Conservation (phyloP, 2,113 vertebrate species). For the Erinaceus europaeus region DNA sequence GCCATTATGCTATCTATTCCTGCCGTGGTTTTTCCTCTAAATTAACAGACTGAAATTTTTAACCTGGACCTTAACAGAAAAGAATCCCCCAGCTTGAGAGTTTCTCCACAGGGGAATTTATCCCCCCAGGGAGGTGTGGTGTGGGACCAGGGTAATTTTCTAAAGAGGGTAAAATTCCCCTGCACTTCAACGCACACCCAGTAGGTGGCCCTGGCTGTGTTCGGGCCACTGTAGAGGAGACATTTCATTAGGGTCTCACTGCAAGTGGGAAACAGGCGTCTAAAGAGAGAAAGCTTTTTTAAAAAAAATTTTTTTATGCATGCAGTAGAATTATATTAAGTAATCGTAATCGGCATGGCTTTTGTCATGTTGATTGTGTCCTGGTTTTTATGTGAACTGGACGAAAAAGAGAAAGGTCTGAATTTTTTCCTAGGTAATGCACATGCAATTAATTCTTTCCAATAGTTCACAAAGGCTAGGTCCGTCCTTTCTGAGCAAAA, state of each 20-base stretch:
- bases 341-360: slow-evolving; percentile 31
- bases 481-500: background rate
- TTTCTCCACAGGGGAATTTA: background rate
- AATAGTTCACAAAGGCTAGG: background rate
- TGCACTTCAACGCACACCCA: slow-evolving; percentile 1
- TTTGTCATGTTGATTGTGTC: slow-evolving; percentile 63
- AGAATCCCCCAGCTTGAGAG: background rate
- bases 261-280: slow-evolving; percentile 21
- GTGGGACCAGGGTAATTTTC: too few species aligned
- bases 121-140: too few species aligned
- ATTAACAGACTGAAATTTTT: background rate
- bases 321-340: slow-evolving; percentile 49
- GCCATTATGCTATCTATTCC: too few species aligned
- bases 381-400: slow-evolving; percentile 52
- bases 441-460: background rate
- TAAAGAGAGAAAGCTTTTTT: slow-evolving; percentile 51
- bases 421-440: slow-evolving; percentile 15
- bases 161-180: too few species aligned
- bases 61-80: background rate
- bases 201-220: background rate
- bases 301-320: slow-evolving; percentile 54
- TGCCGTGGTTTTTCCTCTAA: background rate
- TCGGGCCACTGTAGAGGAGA: background rate
- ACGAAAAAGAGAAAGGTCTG: slow-evolving; percentile 46
- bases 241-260: slow-evolving; percentile 47